Conservation (phyloP, 1,140 invertebrate species). For the Drosophila sechellia region DNA sequence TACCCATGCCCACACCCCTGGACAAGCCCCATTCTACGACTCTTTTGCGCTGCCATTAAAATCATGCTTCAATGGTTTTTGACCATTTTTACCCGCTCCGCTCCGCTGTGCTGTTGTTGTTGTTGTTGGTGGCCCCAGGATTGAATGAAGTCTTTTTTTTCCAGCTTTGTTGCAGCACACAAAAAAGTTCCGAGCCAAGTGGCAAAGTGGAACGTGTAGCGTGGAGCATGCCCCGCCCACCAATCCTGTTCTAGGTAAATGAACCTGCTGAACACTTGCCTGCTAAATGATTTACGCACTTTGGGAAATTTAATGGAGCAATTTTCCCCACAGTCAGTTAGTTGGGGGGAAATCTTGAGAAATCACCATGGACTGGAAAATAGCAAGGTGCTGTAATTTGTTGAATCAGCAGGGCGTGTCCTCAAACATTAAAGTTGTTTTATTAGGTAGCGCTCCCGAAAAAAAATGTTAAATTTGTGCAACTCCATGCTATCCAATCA, state of each 20-base stretch:
- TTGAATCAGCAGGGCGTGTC: conserved; percentile 9
- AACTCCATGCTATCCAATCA: too few species aligned
- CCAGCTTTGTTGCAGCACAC: conserved; percentile 48
- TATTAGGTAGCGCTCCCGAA: too few species aligned
- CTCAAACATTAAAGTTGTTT: background rate
- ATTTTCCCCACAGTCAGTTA: conserved; percentile 24
- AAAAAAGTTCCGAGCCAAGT: conserved; percentile 55
- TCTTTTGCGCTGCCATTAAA: conserved; percentile 59
- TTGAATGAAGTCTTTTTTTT: conserved; percentile 62
- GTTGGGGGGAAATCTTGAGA: conserved; percentile 25
- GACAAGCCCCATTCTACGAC: background rate
- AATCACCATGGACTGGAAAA: conserved; percentile 5
- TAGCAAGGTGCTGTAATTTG: conserved; percentile 3
- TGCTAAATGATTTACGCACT: conserved; percentile 67
- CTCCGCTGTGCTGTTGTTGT: conserved; percentile 47
- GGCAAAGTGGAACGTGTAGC: conserved; percentile 35
- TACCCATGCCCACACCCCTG: conserved; percentile 1
- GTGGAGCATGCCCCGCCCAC: conserved; percentile 6
- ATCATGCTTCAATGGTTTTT: conserved; percentile 80
- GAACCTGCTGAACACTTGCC: conserved; percentile 71
- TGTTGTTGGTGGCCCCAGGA: conserved; percentile 6
- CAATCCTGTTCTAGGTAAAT: conserved; percentile 62
- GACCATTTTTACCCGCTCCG: conserved; percentile 66
- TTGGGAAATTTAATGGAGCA: conserved; percentile 51
- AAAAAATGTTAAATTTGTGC: too few species aligned